phyloP scores from a whole-genome alignment of 2,113 vertebrate species.

The Mesitornis unicolor region DNA sequence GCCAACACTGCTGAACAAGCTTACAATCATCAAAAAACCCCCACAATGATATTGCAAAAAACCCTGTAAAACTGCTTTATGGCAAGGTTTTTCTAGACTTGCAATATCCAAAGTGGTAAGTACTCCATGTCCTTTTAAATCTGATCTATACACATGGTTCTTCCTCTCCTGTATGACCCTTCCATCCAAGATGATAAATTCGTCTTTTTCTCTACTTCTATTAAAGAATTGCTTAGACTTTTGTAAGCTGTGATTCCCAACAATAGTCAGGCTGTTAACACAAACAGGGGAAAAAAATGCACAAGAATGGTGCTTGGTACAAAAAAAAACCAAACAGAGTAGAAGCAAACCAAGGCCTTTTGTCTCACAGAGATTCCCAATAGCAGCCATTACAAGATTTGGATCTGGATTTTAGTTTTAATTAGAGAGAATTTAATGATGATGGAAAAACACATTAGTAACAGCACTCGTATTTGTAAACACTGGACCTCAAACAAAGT shows the following conservation, averaged over 20 bases:
- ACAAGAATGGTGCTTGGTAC: not conserved
- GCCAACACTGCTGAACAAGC: not conserved
- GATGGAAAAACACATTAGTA: not conserved
- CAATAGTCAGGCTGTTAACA: not conserved
- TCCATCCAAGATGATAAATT: not conserved
- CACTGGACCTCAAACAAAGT: not conserved
- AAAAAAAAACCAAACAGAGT: not conserved
- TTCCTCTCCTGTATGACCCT: not conserved
- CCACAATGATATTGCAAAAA: not conserved
- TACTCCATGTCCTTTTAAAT: not conserved
- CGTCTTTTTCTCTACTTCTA: not conserved
- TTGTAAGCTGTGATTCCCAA: not conserved
- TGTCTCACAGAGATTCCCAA: not conserved
- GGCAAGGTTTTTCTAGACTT: not conserved
- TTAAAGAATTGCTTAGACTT: not conserved
- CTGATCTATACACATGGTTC: not conserved
- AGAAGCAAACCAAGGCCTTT: not conserved
- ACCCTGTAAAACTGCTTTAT: rapidly evolving
- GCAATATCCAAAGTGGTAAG: not conserved
- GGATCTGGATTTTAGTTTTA: not conserved
- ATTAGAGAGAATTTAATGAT: not conserved
- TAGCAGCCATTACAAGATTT: rapidly evolving
- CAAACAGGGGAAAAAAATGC: rapidly evolving
- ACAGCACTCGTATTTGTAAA: not conserved
- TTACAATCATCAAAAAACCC: not conserved